phyloP scores from a whole-genome alignment of 2,888 invertebrate species.

The Polia nebulosa region DNA sequence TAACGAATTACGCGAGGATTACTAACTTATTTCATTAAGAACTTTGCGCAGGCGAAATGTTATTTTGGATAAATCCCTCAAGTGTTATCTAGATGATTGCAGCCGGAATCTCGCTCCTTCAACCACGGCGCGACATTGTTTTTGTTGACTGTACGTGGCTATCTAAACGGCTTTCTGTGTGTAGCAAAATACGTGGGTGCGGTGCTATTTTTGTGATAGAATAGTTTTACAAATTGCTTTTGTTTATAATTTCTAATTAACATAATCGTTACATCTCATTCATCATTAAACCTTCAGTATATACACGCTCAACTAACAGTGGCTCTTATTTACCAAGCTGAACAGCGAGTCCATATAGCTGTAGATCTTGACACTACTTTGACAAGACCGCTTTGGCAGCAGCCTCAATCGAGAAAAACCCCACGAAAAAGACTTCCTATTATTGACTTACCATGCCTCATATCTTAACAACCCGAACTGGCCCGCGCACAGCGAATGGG shows the following conservation, averaged over 20 bases:
- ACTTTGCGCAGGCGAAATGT: slow-evolving; percentile 82
- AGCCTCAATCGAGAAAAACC: not conserved
- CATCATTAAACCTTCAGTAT: not conserved
- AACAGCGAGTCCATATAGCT: too few species aligned
- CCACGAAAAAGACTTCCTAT: not conserved
- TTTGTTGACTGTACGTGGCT: slow-evolving; percentile 56
- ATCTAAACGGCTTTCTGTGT: slow-evolving; percentile 27
- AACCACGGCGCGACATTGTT: slow-evolving; percentile 66
- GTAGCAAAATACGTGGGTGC: slow-evolving; percentile 4
- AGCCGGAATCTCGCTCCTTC: slow-evolving; percentile 70
- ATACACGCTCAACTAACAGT: not conserved
- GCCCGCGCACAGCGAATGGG: too few species aligned
- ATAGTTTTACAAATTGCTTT: slow-evolving; percentile 6
- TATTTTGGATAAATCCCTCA: slow-evolving; percentile 84
- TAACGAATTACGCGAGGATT: slow-evolving; percentile 86
- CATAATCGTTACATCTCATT: not conserved
- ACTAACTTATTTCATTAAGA: slow-evolving; percentile 88
- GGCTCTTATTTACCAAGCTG: not conserved
- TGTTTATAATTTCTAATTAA: not conserved
- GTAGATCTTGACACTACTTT: not conserved
- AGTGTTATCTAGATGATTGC: slow-evolving; percentile 82
- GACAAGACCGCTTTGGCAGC: not conserved
- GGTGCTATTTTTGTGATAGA: not conserved
- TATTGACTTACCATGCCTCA: not conserved
- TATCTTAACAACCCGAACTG: too few species aligned